Conservation (phyloP, 1,140 invertebrate species). For the Helicorthomorpha holstii region DNA sequence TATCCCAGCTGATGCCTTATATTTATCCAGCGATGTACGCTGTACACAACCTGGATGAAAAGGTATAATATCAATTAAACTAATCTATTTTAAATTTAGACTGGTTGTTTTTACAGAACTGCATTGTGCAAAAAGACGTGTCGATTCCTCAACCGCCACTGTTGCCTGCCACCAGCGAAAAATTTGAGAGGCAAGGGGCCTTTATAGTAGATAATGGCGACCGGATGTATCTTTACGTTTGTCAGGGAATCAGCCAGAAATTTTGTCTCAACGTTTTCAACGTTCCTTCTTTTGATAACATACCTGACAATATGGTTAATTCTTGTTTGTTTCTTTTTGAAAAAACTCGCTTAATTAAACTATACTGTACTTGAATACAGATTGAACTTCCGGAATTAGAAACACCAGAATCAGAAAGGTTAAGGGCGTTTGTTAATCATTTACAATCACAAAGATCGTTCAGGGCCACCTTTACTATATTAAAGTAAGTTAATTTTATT, state of each 20-base stretch:
- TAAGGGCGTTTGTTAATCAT: slow-evolving; percentile 63
- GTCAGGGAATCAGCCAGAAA: slow-evolving; percentile 52
- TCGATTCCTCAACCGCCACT: slow-evolving; percentile 28
- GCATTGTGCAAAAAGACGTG: slow-evolving; percentile 12
- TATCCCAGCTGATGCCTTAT: slow-evolving; percentile 57
- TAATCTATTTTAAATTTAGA: background rate
- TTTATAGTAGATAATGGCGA: slow-evolving; percentile 81
- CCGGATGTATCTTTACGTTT: slow-evolving; percentile 69
- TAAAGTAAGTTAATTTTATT: slow-evolving; percentile 40
- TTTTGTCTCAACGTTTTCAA: slow-evolving; percentile 58
- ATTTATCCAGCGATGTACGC: slow-evolving; percentile 91
- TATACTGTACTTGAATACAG: slow-evolving; percentile 23
- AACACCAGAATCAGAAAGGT: slow-evolving; percentile 49
- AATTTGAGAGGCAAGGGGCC: slow-evolving; percentile 67
- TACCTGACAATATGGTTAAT: slow-evolving; percentile 46
- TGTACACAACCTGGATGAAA: slow-evolving; percentile 54
- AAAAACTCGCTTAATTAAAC: background rate
- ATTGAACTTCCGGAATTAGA: slow-evolving; percentile 59
- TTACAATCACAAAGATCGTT: slow-evolving; percentile 72
- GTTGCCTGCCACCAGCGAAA: slow-evolving; percentile 44
- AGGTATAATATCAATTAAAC: slow-evolving; percentile 22
- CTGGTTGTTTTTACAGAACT: background rate
- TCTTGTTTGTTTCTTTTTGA: slow-evolving; percentile 9
- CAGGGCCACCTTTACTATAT: slow-evolving; percentile 54
- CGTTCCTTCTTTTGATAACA: slow-evolving; percentile 37